Conservation (phyloP, 2,888 invertebrate species). For the Catocala nupta region DNA sequence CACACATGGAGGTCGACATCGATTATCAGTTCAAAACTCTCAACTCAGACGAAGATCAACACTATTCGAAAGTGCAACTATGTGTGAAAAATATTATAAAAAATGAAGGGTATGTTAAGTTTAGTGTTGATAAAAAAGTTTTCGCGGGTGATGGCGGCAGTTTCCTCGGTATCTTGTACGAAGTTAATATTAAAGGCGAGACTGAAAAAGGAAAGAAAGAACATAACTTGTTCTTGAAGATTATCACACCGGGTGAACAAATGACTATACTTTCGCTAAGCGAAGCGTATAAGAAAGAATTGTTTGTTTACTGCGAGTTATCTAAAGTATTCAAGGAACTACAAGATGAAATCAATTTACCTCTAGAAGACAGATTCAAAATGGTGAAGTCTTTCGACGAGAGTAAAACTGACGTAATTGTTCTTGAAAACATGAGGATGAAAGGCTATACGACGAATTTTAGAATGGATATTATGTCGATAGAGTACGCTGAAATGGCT, state of each 20-base stretch:
- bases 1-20: neutral
- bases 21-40: conserved; percentile 16
- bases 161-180: conserved; percentile 53
- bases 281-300: conserved; percentile 53
- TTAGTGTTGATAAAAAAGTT: conserved; percentile 35
- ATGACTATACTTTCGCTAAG: conserved; percentile 44
- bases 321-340: conserved; percentile 45
- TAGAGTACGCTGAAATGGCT: conserved; percentile 59
- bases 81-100: conserved; percentile 48
- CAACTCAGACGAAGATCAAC: conserved; percentile 4
- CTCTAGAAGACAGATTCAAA: conserved; percentile 40
- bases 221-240: conserved; percentile 62
- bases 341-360: conserved; percentile 46
- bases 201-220: conserved; percentile 50
- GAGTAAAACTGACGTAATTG: conserved; percentile 42
- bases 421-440: conserved; percentile 53
- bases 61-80: conserved; percentile 28
- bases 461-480: conserved; percentile 56
- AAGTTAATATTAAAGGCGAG: conserved; percentile 56
- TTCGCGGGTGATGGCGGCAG: conserved; percentile 50
- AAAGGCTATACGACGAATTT: conserved; percentile 57
- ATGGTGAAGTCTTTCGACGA: conserved; percentile 45
- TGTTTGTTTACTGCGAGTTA: conserved; percentile 58
- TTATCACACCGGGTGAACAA: conserved; percentile 41
- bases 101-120: conserved; percentile 49